phyloP scores from a whole-genome alignment of 2,113 vertebrate species.

The Nesospiza acunhae region DNA sequence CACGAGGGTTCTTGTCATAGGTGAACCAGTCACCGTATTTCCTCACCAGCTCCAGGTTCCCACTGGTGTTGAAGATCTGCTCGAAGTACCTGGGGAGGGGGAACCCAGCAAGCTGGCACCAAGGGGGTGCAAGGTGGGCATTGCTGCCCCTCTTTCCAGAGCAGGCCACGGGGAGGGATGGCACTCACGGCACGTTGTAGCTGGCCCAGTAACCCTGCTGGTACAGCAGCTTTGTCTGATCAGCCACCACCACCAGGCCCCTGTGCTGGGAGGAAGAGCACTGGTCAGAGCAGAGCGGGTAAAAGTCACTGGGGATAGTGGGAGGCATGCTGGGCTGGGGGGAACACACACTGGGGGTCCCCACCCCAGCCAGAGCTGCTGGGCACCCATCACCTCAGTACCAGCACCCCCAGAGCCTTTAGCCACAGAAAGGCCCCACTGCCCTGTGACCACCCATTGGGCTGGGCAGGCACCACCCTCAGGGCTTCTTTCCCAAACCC shows the following conservation, averaged over 20 bases:
- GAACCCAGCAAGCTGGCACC: not conserved
- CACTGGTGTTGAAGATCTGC: conserved; percentile 88
- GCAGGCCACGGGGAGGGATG: accelerated
- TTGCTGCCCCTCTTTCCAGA: accelerated
- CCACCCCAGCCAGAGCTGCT: not conserved
- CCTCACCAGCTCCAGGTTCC: conserved; percentile 81
- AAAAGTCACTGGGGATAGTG: accelerated
- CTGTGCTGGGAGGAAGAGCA: not conserved
- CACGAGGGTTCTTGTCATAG: conserved; percentile 84
- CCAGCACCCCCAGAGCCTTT: not conserved
- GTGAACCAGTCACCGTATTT: conserved; percentile 91
- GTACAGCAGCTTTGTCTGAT: conserved; percentile 84
- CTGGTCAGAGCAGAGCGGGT: accelerated
- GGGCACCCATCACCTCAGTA: not conserved
- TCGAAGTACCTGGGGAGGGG: conserved; percentile 79
- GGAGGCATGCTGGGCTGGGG: too few species aligned
- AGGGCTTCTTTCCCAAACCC: not conserved
- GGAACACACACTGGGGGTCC: accelerated
- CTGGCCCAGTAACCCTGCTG: conserved; percentile 92
- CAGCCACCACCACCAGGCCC: conserved; percentile 76
- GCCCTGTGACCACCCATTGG: accelerated
- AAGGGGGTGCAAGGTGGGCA: not conserved
- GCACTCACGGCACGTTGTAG: conserved; percentile 92
- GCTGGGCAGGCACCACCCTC: not conserved
- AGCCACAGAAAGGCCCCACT: accelerated